These are phyloP conservation scores for Axea sp. DNA, from an alignment of 2,888 invertebrate genomes.

Conservation along the genomic window DNA sequence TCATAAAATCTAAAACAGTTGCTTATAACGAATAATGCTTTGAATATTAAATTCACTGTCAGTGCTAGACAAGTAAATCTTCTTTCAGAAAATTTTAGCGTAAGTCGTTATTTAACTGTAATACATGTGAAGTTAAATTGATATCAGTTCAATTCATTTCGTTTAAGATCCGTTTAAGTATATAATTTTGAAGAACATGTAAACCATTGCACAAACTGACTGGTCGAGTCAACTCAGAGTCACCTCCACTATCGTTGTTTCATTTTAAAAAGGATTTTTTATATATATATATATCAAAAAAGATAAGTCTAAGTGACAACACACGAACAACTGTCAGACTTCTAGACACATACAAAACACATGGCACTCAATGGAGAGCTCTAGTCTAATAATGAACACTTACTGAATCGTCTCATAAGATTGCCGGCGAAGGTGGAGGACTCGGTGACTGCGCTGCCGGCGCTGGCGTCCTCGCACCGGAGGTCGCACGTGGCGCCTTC, in stretches of 20 bases:
- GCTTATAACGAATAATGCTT: too few relatives aligned
- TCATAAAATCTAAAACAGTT: too few relatives aligned
- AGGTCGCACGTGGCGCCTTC: slow-evolving; percentile 80
- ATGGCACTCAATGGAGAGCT: slow-evolving; percentile 62
- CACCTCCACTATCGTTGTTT: neutral
- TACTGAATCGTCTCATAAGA: slow-evolving; percentile 93
- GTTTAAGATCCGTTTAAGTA: too few relatives aligned
- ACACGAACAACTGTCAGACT: slow-evolving; percentile 60
- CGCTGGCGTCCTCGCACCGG: slow-evolving; percentile 81
- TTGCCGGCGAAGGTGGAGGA: slow-evolving; percentile 84
- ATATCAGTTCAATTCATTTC: too few relatives aligned
- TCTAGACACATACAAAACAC: slow-evolving; percentile 62
- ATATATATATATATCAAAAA: slow-evolving; percentile 32
- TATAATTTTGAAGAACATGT: too few relatives aligned
- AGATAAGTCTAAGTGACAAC: slow-evolving; percentile 56
- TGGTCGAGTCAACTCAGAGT: slow-evolving; percentile 30
- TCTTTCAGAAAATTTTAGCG: too few relatives aligned
- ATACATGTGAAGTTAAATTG: too few relatives aligned
- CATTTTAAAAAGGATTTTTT: slow-evolving; percentile 2
- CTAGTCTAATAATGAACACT: slow-evolving; percentile 82
- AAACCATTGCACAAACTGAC: too few relatives aligned
- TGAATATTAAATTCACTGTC: too few relatives aligned
- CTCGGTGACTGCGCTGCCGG: slow-evolving; percentile 72
- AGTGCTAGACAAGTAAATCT: too few relatives aligned
- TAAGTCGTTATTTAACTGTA: too few relatives aligned